Percentiles rank a stretch among this genome's conserved stretches.
Conservation (phyloP, 1,140 invertebrate genomes). For the Neotoxoptera formosana region DNA sequence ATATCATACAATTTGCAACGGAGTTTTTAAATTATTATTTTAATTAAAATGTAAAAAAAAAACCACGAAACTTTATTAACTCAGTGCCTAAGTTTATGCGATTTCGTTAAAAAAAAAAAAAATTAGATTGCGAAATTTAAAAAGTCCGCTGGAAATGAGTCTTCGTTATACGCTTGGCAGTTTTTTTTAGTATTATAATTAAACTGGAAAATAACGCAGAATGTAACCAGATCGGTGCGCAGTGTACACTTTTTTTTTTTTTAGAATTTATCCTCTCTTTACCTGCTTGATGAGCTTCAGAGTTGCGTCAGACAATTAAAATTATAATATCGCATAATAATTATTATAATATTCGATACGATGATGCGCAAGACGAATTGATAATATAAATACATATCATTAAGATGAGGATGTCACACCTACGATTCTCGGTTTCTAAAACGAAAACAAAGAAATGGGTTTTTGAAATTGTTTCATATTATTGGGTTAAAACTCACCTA, state of each 20-base stretch:
- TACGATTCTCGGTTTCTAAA: no score
- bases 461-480: no score
- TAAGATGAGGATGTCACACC: no score
- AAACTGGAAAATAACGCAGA: neutral
- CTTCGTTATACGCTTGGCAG: neutral
- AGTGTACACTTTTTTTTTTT: neutral
- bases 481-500: no score
- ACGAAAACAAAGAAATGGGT: no score
- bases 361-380: neutral
- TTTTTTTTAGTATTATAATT: slow-evolving; percentile 6
- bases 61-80: neutral
- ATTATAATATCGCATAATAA: no score
- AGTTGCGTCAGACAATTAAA: neutral
- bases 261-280: neutral
- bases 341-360: no score
- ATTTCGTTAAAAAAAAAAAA: neutral
- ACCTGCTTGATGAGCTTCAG: neutral
- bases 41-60: slow-evolving; percentile 1
- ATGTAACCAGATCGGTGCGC: neutral
- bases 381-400: neutral
- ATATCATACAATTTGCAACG: neutral
- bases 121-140: slow-evolving; percentile 17
- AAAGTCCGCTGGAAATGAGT: neutral
- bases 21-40: slow-evolving; percentile 21
- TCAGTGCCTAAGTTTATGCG: neutral